phyloP scores from a whole-genome alignment of 2,888 invertebrate species.

The Cantharis lateralis region DNA sequence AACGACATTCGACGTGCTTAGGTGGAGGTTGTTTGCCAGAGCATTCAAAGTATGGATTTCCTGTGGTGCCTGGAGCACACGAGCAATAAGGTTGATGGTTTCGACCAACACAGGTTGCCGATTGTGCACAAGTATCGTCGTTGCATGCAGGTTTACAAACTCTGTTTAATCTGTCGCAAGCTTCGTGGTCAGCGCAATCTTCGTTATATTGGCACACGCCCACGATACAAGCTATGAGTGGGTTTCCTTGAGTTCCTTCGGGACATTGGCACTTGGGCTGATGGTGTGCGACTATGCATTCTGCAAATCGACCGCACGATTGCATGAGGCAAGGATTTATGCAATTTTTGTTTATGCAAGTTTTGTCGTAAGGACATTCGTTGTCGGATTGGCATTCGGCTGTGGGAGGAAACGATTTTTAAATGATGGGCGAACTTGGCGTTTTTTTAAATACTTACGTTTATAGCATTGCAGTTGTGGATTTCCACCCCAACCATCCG shows the following conservation, averaged over 20 bases:
- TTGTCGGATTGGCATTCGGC: slow-evolving; percentile 80
- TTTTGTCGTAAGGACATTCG: slow-evolving; percentile 84
- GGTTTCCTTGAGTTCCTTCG: slow-evolving; percentile 82
- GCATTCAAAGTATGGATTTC: slow-evolving; percentile 80
- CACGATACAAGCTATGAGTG: slow-evolving; percentile 78
- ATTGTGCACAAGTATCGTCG: slow-evolving; percentile 78
- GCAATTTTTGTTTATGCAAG: slow-evolving; percentile 79
- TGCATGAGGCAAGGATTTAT: slow-evolving; percentile 73
- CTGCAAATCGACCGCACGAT: slow-evolving; percentile 79
- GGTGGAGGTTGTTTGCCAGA: slow-evolving; percentile 11
- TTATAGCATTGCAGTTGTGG: slow-evolving; percentile 84
- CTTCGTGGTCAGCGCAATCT: slow-evolving; percentile 83
- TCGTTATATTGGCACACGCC: slow-evolving; percentile 87
- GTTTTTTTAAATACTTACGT: slow-evolving; percentile 65
- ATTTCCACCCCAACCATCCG: slow-evolving; percentile 85
- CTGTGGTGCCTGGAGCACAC: slow-evolving; percentile 75
- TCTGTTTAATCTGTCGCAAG: slow-evolving; percentile 82
- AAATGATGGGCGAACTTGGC: background rate
- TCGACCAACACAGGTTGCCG: slow-evolving; percentile 75
- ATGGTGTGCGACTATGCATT: slow-evolving; percentile 76
- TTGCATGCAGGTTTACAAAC: slow-evolving; percentile 83
- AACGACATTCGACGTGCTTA: slow-evolving; percentile 66
- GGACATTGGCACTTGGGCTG: slow-evolving; percentile 83
- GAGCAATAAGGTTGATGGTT: slow-evolving; percentile 78
- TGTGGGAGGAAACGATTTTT: slow-evolving; percentile 52